Evolutionary conservation across 2,797 vertebrate species (phyloP), one percentile per base, ranked within the genome.

Genomic region (Amniataba percoides): DNA sequence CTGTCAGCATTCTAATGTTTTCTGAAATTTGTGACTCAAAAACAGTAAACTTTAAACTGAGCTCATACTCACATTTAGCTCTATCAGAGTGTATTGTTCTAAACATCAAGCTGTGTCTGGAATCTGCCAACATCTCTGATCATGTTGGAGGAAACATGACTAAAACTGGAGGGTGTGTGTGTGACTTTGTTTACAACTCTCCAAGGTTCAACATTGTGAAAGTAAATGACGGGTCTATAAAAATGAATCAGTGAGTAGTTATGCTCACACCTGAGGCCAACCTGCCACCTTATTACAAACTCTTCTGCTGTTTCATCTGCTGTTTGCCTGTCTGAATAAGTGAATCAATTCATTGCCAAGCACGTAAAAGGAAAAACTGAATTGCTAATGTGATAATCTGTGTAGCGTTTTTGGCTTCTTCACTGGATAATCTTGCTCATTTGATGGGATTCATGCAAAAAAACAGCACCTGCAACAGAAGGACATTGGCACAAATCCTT

Each of bases 381-480:
- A 48, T 19, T 25, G 31, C 27, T n/a, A n/a, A n/a, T 12, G 36
- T 60, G 21, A 43, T 71, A 49, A 80, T 73, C 49, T 62, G 14
- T 23, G 31, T 21, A 42, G 46, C 60, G 43, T 63, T 64, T 65
- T 42, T 74, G 57, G 51, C 59, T 75, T 31, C 42, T 69, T 77
- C 19, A 48, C 27, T 55, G 53, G 56, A 53, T 67, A 81, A 74
- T 71, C 68, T 68, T 4, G 9, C 61, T 42, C 36, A 77, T 78
- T 74, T 56, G 45, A 77, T 85, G 69, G 61, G 61, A 77, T 62
- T 58, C 68, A 58, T 74, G 70, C 57, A 67, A 74, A 69, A 63
- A 45, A 13, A 45, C 60, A 73, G n/a, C 64, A 61, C 65, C 43
- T 71, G 63, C 5, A 0, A 51, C 34, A 55, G 34, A 45, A 65